phyloP scores from a whole-genome alignment of 2,113 vertebrate species.

The Theropithecus gelada region DNA sequence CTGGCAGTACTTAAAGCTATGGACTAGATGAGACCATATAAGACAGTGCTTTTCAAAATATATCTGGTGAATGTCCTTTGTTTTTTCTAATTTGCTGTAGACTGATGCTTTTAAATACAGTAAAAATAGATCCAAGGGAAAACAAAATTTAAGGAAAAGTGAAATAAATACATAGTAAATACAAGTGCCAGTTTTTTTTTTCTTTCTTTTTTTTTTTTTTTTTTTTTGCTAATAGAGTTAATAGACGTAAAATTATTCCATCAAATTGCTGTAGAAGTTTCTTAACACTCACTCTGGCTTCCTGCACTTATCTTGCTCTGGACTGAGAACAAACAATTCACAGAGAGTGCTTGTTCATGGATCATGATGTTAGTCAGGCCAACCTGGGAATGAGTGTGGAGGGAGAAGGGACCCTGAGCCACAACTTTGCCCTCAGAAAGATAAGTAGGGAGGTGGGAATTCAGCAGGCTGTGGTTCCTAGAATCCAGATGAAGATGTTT shows the following conservation, averaged over 20 bases:
- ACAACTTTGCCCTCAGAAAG: neutral
- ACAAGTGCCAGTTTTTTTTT: neutral
- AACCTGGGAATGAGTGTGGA: too few species aligned
- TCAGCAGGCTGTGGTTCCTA: neutral
- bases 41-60: neutral
- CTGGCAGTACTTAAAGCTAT: neutral
- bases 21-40: neutral
- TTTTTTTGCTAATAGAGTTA: neutral
- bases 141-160: neutral
- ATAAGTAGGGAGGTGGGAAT: neutral
- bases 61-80: neutral
- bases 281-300: neutral
- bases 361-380: neutral
- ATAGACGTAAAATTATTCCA: neutral
- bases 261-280: neutral
- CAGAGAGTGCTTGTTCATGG: neutral
- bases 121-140: neutral
- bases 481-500: neutral
- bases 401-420: neutral
- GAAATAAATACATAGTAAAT: neutral
- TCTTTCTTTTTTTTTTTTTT: neutral
- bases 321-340: neutral
- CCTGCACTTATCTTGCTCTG: neutral
- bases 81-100: neutral
- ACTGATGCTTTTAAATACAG: neutral